Evolutionary conservation across 1,140 invertebrate genomes (phyloP), one percentile per base, ranked within the genome.

Genomic region (Riptortus pedestris): DNA sequence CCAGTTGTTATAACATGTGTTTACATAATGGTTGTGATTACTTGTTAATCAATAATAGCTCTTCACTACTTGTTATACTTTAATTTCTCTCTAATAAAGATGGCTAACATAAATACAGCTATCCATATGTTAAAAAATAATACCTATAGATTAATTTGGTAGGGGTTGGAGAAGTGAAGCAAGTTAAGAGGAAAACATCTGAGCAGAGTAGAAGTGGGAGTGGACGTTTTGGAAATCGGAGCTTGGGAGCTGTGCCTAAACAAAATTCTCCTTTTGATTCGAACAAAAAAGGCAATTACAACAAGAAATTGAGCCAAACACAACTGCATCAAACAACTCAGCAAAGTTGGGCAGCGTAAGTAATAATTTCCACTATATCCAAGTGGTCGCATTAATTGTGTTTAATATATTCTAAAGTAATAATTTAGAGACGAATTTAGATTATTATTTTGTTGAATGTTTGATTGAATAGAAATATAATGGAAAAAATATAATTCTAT

Each of bases 261-360:
- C 51, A 27, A 14, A 7, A 38, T 38, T 7, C 14, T 38, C 14
- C 31, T 7, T 7, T 5, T 7, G 14, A 38, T 14, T 7, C 5
- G 5, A 7, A 7, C 31, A 38, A 38, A 7, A 38, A 38, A 38
- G 5, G 31, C 31, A 38, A 38, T 14, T 38, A 38, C 31, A 38
- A 38, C 31, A 38, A 38, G 14, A 38, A 38, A 38, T 5, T 38
- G 5, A 38, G 14, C 14, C 31, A 38, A 14, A 2, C 51, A 24
- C 4, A 55, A 55, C 22, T 24, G 22, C 16, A 24, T 26, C 51
- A 55, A 14, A 24, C 51, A 14, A 9, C 22, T 55, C 51, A 55
- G 51, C 22, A 55, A 14, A 7, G 5, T 26, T 55, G 51, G 51
- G 51, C 51, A 24, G 51, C 51, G 51, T 55, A 55, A 55, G 51